Evolutionary conservation across 2,797 vertebrate genomes (phyloP).

Genomic region (Odontamblyopus lacepedii): DNA sequence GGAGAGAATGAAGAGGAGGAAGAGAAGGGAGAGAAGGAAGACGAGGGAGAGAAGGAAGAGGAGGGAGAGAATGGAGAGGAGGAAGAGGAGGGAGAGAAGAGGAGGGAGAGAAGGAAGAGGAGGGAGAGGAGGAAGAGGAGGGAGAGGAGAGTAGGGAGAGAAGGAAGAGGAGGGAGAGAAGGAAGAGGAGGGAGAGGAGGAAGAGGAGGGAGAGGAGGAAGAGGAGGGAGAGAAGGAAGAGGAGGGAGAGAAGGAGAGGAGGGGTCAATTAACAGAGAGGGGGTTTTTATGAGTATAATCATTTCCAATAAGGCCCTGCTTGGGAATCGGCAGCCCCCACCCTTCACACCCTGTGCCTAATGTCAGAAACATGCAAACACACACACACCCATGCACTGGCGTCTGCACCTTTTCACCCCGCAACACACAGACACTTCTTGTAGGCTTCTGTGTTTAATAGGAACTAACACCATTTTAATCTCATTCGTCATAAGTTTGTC

Average conservation of each 20-base stretch:
- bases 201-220: slow-evolving; percentile 13
- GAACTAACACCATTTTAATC: slow-evolving; percentile 70
- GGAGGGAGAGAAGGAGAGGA: neutral
- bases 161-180: too few relatives aligned
- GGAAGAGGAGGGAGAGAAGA: neutral
- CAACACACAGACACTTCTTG: slow-evolving; percentile 40
- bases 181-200: too few relatives aligned
- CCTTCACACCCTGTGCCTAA: slow-evolving; percentile 53
- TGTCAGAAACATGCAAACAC: slow-evolving; percentile 47
- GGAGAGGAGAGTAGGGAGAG: too few relatives aligned
- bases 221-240: slow-evolving; percentile 1
- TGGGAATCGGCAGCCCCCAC: slow-evolving; percentile 67
- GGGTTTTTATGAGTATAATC: slow-evolving; percentile 79
- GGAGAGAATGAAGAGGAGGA: neutral
- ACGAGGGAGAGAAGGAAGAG: slow-evolving; percentile 15
- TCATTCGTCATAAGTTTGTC: slow-evolving; percentile 69
- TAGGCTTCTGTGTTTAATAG: slow-evolving; percentile 63
- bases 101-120: too few relatives aligned
- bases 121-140: too few relatives aligned
- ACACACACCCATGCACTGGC: slow-evolving; percentile 27
- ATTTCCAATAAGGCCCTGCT: slow-evolving; percentile 76
- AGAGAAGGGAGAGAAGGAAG: neutral
- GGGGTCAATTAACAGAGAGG: slow-evolving; percentile 74
- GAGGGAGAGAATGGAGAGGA: slow-evolving; percentile 14
- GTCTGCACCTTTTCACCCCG: slow-evolving; percentile 45